These are phyloP conservation scores for Rhaphigaster nebulosa DNA, from an alignment of 2,888 invertebrate species.

Conservation along the genomic window DNA sequence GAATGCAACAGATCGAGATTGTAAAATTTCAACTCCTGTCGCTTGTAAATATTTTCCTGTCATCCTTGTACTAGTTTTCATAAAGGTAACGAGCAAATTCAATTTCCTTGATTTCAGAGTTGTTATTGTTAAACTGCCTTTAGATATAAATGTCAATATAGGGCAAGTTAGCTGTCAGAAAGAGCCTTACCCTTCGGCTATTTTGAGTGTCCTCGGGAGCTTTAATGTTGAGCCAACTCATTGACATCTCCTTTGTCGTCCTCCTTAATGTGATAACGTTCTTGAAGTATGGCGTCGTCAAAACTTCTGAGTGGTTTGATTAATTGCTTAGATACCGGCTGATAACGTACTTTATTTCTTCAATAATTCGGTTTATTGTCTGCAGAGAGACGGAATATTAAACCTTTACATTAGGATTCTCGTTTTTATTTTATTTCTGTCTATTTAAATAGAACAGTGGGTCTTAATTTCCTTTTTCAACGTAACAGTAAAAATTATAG, in stretches of 20 bases:
- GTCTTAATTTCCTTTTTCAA: no score
- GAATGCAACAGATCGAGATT: neutral
- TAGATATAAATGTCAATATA: neutral
- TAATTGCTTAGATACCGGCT: neutral
- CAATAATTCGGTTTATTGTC: neutral
- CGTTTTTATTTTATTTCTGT: neutral
- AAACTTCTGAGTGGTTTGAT: constrained; percentile 22
- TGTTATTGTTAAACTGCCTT: neutral
- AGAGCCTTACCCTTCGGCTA: neutral
- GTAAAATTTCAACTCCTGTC: neutral
- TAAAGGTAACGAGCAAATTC: neutral
- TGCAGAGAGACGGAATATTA: neutral
- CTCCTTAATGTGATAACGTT: neutral
- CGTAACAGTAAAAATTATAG: no score
- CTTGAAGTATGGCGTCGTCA: neutral
- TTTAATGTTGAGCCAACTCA: neutral
- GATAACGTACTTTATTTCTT: constrained; percentile 5
- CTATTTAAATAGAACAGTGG: neutral
- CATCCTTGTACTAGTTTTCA: neutral
- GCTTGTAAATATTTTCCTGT: neutral
- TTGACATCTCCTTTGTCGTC: constrained; percentile 3
- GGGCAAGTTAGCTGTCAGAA: neutral
- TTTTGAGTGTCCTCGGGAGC: neutral
- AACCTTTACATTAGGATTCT: neutral
- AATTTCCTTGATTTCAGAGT: neutral